phyloP scores from a whole-genome alignment of 92 coral and sea anemone species.

The Scolanthus callimorphus region DNA sequence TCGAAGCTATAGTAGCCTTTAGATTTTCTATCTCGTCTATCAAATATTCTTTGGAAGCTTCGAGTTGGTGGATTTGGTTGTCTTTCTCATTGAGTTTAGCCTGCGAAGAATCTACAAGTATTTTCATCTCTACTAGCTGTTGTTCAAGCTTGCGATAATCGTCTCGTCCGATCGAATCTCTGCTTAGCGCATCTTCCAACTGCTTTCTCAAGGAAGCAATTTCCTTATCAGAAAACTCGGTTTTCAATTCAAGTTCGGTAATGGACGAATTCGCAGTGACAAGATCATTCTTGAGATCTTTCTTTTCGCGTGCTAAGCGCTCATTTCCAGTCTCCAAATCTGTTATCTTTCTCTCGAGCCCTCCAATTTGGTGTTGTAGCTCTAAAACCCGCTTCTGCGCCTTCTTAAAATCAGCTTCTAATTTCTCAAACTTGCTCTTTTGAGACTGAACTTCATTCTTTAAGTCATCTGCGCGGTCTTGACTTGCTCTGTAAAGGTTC shows the following conservation, averaged over 20 bases:
- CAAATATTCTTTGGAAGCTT: slow-evolving; percentile 61
- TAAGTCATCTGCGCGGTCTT: slow-evolving; percentile 83
- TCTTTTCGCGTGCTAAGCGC: slow-evolving; percentile 62
- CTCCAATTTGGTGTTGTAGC: slow-evolving; percentile 64
- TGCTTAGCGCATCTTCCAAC: slow-evolving; percentile 61
- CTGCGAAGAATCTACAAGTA: slow-evolving; percentile 74
- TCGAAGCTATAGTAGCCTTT: slow-evolving; percentile 46
- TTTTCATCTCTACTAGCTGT: slow-evolving; percentile 78
- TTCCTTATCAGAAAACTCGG: slow-evolving; percentile 75
- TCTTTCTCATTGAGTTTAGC: slow-evolving; percentile 88
- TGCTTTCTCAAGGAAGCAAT: slow-evolving; percentile 72
- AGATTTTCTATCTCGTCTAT: slow-evolving; percentile 76
- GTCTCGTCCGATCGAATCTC: slow-evolving; percentile 71
- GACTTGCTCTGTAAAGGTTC: slow-evolving; percentile 66
- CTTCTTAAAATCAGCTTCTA: slow-evolving; percentile 70
- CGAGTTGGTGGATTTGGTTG: slow-evolving; percentile 74
- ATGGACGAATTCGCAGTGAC: slow-evolving; percentile 51
- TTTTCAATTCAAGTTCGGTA: slow-evolving; percentile 75
- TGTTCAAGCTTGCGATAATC: slow-evolving; percentile 75
- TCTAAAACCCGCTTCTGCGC: slow-evolving; percentile 77
- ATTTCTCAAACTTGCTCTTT: slow-evolving; percentile 53
- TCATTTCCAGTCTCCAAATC: slow-evolving; percentile 64
- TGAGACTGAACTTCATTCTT: slow-evolving; percentile 78
- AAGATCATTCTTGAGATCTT: slow-evolving; percentile 60
- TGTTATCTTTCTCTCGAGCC: slow-evolving; percentile 54